phyloP scores from a whole-genome alignment of 2,797 vertebrate genomes.

The Okamejei kenojei region DNA sequence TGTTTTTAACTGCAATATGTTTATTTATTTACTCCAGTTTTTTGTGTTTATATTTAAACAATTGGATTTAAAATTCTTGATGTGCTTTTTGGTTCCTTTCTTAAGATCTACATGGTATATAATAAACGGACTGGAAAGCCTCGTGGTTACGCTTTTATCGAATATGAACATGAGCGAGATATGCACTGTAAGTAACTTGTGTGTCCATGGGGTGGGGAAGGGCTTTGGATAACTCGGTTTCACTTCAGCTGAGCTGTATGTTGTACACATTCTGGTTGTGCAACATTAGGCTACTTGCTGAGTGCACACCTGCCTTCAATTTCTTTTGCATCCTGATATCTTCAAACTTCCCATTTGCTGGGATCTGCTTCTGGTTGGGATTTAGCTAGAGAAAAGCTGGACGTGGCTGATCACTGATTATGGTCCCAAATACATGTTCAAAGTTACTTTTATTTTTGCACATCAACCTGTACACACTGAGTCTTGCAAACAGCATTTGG shows the following conservation, averaged over 20 bases:
- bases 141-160: conserved; percentile 90
- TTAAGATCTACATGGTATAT: conserved; percentile 89
- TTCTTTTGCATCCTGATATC: neutral
- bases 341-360: neutral
- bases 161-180: conserved; percentile 89
- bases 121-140: conserved; percentile 87
- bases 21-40: too few relatives aligned
- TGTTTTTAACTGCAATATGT: too few relatives aligned
- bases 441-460: neutral
- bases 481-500: neutral
- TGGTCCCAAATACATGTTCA: neutral
- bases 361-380: neutral
- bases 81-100: neutral
- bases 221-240: neutral
- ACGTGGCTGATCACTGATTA: neutral
- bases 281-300: neutral
- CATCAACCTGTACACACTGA: neutral
- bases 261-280: neutral
- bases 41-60: too few relatives aligned
- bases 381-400: neutral
- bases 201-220: neutral
- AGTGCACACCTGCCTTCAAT: neutral
- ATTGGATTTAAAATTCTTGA: too few relatives aligned
- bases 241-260: neutral
- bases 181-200: conserved; percentile 88